A percentile compares a stretch with the other conserved stretches of the same genome.
Evolutionary conservation across 2,888 invertebrate species (phyloP).

Genomic region (Scaptomyza flava): DNA sequence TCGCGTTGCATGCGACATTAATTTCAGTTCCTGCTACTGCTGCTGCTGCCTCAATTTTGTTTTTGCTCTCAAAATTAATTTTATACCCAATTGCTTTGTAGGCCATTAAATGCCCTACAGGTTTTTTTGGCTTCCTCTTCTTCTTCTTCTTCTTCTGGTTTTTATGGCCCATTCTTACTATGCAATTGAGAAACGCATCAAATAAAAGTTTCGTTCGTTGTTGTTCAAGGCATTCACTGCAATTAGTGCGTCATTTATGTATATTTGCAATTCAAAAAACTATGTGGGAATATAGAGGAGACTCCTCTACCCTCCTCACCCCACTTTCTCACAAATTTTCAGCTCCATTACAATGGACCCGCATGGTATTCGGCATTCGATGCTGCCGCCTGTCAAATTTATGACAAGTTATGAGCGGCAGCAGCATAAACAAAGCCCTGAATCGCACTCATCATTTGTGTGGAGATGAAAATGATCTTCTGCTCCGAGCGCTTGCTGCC

Average conservation of each 20-base stretch:
- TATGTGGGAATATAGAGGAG: slow-evolving; percentile 60
- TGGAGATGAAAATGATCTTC: slow-evolving; percentile 54
- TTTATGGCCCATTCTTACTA: slow-evolving; percentile 51
- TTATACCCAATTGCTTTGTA: slow-evolving; percentile 73
- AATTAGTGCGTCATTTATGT: slow-evolving; percentile 74
- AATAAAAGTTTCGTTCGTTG: slow-evolving; percentile 32
- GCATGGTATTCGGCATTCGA: slow-evolving; percentile 41
- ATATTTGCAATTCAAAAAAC: slow-evolving; percentile 76
- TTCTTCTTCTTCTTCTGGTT: slow-evolving; percentile 23
- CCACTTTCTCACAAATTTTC: not conserved
- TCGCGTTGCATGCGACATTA: slow-evolving; percentile 75
- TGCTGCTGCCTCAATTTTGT: slow-evolving; percentile 24
- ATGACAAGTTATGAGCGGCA: slow-evolving; percentile 78
- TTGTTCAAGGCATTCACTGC: slow-evolving; percentile 50
- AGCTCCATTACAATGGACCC: slow-evolving; percentile 56
- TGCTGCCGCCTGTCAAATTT: slow-evolving; percentile 70
- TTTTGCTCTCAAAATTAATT: slow-evolving; percentile 70
- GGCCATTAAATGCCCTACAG: slow-evolving; percentile 56
- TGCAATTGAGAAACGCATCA: slow-evolving; percentile 63
- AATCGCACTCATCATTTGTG: slow-evolving; percentile 44
- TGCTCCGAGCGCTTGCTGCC: slow-evolving; percentile 21
- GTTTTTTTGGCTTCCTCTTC: slow-evolving; percentile 21
- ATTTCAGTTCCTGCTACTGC: slow-evolving; percentile 59
- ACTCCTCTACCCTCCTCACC: not conserved
- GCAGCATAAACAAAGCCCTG: slow-evolving; percentile 68